phyloP scores from a whole-genome alignment of 2,113 vertebrate genomes.

The Dissostichus mawsoni region DNA sequence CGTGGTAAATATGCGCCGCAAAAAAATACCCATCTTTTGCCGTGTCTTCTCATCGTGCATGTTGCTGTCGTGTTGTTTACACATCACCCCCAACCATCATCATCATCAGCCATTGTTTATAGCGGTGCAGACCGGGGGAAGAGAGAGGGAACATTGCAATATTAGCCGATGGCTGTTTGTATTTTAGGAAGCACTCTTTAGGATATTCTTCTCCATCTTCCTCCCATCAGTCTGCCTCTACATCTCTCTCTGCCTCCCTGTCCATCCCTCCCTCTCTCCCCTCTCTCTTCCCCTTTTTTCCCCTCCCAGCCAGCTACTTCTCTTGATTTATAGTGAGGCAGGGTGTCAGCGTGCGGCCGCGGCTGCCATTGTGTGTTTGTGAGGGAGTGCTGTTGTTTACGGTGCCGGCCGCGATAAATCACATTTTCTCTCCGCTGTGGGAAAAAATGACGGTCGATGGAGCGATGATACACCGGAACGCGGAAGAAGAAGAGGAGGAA shows the following conservation, averaged over 20 bases:
- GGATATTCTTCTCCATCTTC: conserved; percentile 78
- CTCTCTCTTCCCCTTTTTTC: conserved; percentile 55
- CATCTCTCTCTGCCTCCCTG: conserved; percentile 70
- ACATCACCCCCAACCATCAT: conserved; percentile 64
- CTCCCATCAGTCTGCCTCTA: conserved; percentile 74
- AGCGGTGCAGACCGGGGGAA: conserved; percentile 19
- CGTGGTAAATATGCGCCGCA: conserved; percentile 94
- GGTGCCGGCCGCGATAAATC: conserved; percentile 92
- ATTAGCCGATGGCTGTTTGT: conserved; percentile 85
- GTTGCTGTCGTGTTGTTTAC: conserved; percentile 77
- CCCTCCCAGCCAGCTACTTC: conserved; percentile 78
- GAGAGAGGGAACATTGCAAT: conserved; percentile 48
- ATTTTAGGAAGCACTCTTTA: conserved; percentile 69
- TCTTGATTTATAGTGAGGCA: conserved; percentile 97
- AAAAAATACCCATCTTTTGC: conserved; percentile 86
- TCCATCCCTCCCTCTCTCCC: conserved; percentile 60
- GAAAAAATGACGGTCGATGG: conserved; percentile 88
- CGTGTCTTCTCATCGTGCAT: conserved; percentile 71
- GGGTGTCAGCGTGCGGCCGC: conserved; percentile 91
- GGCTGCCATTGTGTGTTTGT: conserved; percentile 93
- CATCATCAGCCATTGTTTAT: conserved; percentile 75
- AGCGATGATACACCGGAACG: conserved; percentile 85
- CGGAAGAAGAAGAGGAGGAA: conserved; percentile 47
- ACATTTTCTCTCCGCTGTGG: conserved; percentile 77
- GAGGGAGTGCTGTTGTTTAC: conserved; percentile 96